phyloP scores from a whole-genome alignment of 1,140 invertebrate genomes.

The Caerostris extrusa region DNA sequence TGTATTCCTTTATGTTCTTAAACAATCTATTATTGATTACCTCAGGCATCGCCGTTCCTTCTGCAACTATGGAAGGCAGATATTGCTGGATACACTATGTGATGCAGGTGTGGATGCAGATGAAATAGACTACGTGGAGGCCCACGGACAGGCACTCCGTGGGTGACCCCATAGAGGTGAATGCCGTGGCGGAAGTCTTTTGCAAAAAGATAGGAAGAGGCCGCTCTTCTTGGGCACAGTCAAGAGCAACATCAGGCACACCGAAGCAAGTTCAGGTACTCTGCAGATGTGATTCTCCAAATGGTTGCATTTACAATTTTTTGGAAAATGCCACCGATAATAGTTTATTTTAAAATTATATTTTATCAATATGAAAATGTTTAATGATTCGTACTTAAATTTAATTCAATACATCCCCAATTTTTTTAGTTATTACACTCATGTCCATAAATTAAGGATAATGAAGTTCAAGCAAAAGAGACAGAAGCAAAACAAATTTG shows the following conservation, averaged over 20 bases:
- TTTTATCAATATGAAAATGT: too few relatives aligned
- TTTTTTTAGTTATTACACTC: too few relatives aligned
- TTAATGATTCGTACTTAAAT: too few relatives aligned
- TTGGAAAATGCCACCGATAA: too few relatives aligned
- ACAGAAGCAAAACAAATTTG: too few relatives aligned
- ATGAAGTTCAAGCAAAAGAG: too few relatives aligned
- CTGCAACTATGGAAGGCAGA: background rate
- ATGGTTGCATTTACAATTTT: too few relatives aligned
- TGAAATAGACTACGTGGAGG: conserved; percentile 90
- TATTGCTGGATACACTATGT: background rate
- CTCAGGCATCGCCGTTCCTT: conserved; percentile 62
- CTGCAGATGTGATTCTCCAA: too few relatives aligned
- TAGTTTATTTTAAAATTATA: too few relatives aligned
- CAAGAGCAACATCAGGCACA: conserved; percentile 96
- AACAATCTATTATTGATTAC: background rate
- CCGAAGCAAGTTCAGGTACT: conserved; percentile 85
- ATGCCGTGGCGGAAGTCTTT: conserved; percentile 79
- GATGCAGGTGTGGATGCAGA: background rate
- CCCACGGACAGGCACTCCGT: conserved; percentile 95
- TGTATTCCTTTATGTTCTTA: background rate
- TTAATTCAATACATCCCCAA: too few relatives aligned
- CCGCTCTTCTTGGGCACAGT: conserved; percentile 93
- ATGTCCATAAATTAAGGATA: too few relatives aligned
- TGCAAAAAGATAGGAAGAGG: conserved; percentile 78
- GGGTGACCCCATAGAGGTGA: conserved; percentile 90